phyloP scores from a whole-genome alignment of 2,113 vertebrate species.

The Marcusenius ussheri region DNA sequence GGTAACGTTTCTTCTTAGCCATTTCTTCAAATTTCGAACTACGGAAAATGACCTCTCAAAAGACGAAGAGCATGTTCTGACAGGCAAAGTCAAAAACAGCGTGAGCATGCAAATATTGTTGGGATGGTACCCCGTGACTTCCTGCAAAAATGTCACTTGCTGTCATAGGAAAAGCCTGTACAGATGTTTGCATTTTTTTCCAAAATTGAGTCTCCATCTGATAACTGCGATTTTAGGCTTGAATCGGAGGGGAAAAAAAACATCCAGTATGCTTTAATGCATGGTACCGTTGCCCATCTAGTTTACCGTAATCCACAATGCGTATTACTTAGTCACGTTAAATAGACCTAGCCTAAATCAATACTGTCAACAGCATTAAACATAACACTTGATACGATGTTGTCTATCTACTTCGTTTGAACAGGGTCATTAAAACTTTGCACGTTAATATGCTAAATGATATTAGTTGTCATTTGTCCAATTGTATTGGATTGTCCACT shows the following conservation, averaged over 20 bases:
- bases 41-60: too few relatives aligned
- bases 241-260: neutral
- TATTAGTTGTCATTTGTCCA: neutral
- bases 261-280: neutral
- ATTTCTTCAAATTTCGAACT: too few relatives aligned
- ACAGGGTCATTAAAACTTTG: neutral
- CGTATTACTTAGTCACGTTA: neutral
- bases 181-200: too few relatives aligned
- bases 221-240: neutral
- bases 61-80: too few relatives aligned
- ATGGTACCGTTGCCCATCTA: neutral
- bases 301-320: neutral
- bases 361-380: neutral
- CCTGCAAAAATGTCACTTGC: too few relatives aligned
- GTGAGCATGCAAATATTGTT: too few relatives aligned
- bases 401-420: neutral
- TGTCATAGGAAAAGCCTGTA: too few relatives aligned
- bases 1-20: too few relatives aligned
- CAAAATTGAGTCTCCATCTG: neutral
- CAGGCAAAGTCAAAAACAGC: too few relatives aligned
- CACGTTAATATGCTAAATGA: neutral
- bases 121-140: too few relatives aligned
- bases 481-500: neutral
- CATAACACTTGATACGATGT: neutral
- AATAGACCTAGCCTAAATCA: neutral